Percentiles rank a stretch among this genome's conserved stretches.
phyloP scores from a whole-genome alignment of 2,797 vertebrate genomes.

The Acanthiza pusilla region DNA sequence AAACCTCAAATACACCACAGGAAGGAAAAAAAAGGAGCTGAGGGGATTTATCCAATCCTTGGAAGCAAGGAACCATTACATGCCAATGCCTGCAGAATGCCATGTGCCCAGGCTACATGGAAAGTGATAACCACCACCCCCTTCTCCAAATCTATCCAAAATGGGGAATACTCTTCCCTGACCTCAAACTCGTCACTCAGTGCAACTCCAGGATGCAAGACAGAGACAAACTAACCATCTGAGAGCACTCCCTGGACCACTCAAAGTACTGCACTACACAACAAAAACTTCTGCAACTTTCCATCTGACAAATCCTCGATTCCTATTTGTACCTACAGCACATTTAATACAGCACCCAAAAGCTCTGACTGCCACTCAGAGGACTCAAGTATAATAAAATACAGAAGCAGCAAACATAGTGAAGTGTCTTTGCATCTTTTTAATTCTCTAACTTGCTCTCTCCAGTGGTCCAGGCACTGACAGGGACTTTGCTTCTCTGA shows the following conservation, averaged over 20 bases:
- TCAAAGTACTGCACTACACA: background rate
- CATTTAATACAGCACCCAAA: background rate
- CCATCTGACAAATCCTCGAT: background rate
- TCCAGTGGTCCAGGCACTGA: background rate
- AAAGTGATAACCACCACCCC: background rate
- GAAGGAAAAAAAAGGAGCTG: background rate
- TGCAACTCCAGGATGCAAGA: background rate
- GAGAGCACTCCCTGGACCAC: background rate
- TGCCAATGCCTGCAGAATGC: rapidly evolving
- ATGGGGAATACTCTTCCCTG: background rate
- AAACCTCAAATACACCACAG: background rate
- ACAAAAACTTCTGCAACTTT: background rate
- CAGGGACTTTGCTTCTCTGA: background rate
- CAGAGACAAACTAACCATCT: background rate
- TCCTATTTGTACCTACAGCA: background rate
- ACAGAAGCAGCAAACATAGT: background rate
- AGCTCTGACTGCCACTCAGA: background rate
- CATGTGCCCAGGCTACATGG: background rate
- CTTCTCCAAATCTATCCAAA: background rate
- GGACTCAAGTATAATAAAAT: background rate
- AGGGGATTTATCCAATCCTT: background rate
- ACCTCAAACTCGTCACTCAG: rapidly evolving
- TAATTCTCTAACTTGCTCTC: background rate
- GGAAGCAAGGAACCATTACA: background rate
- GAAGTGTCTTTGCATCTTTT: background rate